Evolutionary conservation across 1,140 invertebrate genomes (phyloP).

Genomic region (Camponotus vicinus): DNA sequence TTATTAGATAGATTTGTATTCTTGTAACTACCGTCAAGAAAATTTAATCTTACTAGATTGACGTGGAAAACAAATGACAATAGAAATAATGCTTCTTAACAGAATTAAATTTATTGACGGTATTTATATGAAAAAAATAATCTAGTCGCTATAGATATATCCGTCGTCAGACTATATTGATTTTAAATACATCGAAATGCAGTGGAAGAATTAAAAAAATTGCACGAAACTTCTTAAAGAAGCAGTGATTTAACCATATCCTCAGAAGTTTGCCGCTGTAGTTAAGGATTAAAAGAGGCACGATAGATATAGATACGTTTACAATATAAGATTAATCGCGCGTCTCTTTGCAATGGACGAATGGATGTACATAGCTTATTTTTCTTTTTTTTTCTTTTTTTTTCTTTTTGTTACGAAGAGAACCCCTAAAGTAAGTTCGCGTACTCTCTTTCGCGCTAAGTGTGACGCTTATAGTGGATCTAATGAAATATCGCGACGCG

Average conservation of each 20-base stretch:
- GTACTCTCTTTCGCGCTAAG: conserved; percentile 58
- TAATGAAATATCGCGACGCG: conserved; percentile 28
- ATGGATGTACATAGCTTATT: conserved; percentile 54
- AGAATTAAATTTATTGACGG: conserved; percentile 7
- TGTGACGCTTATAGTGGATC: conserved; percentile 58
- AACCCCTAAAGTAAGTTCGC: conserved; percentile 50
- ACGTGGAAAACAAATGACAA: background rate
- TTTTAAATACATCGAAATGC: background rate
- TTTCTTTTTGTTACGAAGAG: conserved; percentile 42
- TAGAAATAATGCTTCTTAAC: conserved; percentile 17
- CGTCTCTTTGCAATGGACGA: conserved; percentile 49
- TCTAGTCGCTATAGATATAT: background rate
- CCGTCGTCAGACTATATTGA: background rate
- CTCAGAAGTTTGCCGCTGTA: conserved; percentile 25
- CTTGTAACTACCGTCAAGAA: background rate
- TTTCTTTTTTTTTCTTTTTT: background rate
- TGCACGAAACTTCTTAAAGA: background rate
- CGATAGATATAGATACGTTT: conserved; percentile 29
- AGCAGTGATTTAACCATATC: background rate
- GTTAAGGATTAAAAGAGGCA: conserved; percentile 3
- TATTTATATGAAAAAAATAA: background rate
- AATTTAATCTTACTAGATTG: background rate
- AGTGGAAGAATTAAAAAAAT: background rate
- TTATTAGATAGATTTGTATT: background rate
- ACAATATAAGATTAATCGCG: conserved; percentile 49